phyloP scores from a whole-genome alignment of 2,888 invertebrate species.

The Himalopsyche anomala region DNA sequence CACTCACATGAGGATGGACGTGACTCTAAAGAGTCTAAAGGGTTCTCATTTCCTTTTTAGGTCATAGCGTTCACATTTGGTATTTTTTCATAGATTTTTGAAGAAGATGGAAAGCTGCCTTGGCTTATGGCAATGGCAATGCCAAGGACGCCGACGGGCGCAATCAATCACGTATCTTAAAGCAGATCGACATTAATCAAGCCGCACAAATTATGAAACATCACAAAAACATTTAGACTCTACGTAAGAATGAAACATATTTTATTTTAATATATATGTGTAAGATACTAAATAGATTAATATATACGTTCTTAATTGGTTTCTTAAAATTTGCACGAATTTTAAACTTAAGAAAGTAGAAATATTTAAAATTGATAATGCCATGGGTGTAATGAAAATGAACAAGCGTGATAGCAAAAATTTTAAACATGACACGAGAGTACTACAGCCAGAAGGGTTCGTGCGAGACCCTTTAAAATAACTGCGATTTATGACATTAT shows the following conservation, averaged over 20 bases:
- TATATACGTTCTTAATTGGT: too few relatives aligned
- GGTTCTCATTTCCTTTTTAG: neutral
- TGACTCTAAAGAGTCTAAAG: neutral
- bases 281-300: too few relatives aligned
- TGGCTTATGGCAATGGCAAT: neutral
- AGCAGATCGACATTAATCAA: conserved; percentile 50
- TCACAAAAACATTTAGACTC: neutral
- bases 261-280: too few relatives aligned
- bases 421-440: too few relatives aligned
- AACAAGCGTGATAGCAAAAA: too few relatives aligned
- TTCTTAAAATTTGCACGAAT: too few relatives aligned
- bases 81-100: neutral
- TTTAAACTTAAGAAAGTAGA: too few relatives aligned
- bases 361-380: too few relatives aligned
- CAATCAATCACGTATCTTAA: conserved; percentile 49
- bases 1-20: neutral
- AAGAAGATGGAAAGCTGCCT: conserved; percentile 37
- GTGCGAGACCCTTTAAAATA: too few relatives aligned
- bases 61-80: conserved; percentile 7
- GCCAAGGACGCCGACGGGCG: conserved; percentile 44
- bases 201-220: conserved; percentile 46
- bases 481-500: too few relatives aligned
- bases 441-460: too few relatives aligned
- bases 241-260: neutral
- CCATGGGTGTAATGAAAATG: too few relatives aligned